Percentiles rank a stretch among this genome's conserved stretches.
Conservation (phyloP, 2,888 invertebrate species). For the Yponomeuta evonymella region DNA sequence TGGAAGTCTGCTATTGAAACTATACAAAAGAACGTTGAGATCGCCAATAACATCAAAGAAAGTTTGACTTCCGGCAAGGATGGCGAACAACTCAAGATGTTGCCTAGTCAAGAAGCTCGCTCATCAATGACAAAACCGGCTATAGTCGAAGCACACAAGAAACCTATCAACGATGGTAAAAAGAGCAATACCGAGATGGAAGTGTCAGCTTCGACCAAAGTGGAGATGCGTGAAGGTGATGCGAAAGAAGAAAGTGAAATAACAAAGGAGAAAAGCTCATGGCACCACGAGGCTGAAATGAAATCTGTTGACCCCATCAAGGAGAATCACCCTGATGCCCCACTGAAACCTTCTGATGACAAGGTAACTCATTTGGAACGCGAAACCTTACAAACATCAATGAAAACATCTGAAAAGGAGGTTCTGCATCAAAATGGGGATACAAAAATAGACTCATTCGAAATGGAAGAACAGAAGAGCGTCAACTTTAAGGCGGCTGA, state of each 20-base stretch:
- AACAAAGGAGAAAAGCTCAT: neutral
- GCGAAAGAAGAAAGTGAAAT: neutral
- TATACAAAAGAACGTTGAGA: constrained; percentile 48
- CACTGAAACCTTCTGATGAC: neutral
- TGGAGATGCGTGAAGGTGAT: neutral
- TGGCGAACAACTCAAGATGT: neutral
- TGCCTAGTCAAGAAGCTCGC: constrained; percentile 9
- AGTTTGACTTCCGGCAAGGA: constrained; percentile 36
- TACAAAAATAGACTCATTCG: constrained; percentile 14
- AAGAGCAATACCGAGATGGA: constrained; percentile 20
- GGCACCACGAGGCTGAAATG: neutral
- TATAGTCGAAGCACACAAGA: constrained; percentile 9
- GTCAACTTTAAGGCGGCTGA: neutral
- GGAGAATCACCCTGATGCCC: neutral
- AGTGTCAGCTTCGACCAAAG: constrained; percentile 22
- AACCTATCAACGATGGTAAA: constrained; percentile 10
- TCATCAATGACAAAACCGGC: constrained; percentile 18
- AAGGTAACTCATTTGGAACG: neutral
- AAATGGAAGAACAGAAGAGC: constrained; percentile 17
- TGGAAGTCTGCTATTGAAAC: constrained; percentile 56
- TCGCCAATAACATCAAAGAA: constrained; percentile 55
- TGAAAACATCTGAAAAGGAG: neutral
- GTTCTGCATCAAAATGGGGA: neutral
- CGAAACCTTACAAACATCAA: neutral
- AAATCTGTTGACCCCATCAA: neutral